Evolutionary conservation across 2,797 vertebrate genomes (phyloP).

Genomic region (Sebastes flavidus): DNA sequence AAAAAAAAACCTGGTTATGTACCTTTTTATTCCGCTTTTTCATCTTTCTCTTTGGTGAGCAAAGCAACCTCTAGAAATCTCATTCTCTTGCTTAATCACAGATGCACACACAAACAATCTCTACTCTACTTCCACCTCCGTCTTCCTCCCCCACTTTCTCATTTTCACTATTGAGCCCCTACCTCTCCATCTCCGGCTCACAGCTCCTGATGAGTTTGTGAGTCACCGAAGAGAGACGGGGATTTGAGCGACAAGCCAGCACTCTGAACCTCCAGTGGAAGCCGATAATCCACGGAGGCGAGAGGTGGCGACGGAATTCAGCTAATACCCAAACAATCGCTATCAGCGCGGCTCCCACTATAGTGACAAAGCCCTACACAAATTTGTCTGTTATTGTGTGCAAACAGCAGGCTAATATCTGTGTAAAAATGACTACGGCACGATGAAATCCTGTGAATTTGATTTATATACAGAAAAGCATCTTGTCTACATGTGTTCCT

Average conservation of each 20-base stretch:
- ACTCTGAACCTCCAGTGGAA: slow-evolving; percentile 45
- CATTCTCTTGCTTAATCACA: slow-evolving; percentile 30
- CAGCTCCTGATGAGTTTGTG: slow-evolving; percentile 55
- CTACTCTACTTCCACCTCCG: slow-evolving; percentile 22
- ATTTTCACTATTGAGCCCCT: slow-evolving; percentile 40
- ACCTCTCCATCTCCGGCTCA: slow-evolving; percentile 38
- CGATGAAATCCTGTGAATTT: slow-evolving; percentile 20
- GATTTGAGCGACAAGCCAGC: slow-evolving; percentile 52
- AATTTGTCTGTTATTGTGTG: slow-evolving; percentile 39
- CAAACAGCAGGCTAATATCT: slow-evolving; percentile 41
- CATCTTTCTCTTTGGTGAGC: slow-evolving; percentile 20
- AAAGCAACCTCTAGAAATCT: slow-evolving; percentile 12
- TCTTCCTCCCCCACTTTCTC: slow-evolving; percentile 22
- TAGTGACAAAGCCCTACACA: slow-evolving; percentile 56
- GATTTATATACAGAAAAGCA: slow-evolving; percentile 19
- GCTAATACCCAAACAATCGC: slow-evolving; percentile 69
- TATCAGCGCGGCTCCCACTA: slow-evolving; percentile 36
- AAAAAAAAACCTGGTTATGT: not conserved
- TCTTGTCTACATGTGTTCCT: not conserved
- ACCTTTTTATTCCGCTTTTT: slow-evolving; percentile 20
- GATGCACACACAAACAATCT: not conserved
- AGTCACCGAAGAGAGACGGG: slow-evolving; percentile 49
- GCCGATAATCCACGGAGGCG: slow-evolving; percentile 65
- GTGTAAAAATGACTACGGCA: slow-evolving; percentile 19
- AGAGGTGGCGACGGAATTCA: slow-evolving; percentile 50